Evolutionary conservation across 2,797 vertebrate species (phyloP).

Genomic region (Tamandua tetradactyla): DNA sequence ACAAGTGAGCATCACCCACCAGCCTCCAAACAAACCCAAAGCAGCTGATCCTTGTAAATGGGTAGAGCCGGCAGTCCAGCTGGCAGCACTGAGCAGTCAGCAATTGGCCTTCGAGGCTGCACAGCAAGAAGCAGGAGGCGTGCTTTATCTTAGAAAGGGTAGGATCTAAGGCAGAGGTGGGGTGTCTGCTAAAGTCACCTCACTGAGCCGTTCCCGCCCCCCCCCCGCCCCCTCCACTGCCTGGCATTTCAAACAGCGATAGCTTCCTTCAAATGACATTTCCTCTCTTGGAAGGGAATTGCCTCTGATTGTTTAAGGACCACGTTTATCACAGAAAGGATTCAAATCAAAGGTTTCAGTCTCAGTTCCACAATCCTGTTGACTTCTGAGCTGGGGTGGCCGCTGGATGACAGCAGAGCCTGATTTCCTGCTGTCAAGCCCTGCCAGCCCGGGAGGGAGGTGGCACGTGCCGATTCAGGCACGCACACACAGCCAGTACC

Average conservation of each 20-base stretch:
- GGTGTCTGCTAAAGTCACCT: background rate
- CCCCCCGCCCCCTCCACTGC: background rate
- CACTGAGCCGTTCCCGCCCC: background rate
- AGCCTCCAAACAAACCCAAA: background rate
- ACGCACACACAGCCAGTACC: background rate
- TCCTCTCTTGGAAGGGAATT: conserved; percentile 44
- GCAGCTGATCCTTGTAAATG: background rate
- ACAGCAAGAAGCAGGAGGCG: background rate
- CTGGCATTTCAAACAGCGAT: conserved; percentile 11
- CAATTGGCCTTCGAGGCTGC: background rate
- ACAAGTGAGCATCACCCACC: background rate
- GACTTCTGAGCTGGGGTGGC: background rate
- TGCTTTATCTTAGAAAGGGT: background rate
- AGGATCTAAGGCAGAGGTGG: background rate
- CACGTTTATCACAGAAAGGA: conserved; percentile 4
- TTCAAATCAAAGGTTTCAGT: conserved; percentile 32
- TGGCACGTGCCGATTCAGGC: background rate
- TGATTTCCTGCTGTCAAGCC: background rate
- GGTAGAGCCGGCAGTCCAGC: background rate
- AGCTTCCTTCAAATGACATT: conserved; percentile 27
- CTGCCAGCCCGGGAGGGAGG: background rate
- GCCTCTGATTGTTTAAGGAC: conserved; percentile 52
- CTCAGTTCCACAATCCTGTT: conserved; percentile 23
- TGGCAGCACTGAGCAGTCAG: background rate
- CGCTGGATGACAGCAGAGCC: background rate